Conservation (phyloP, 1,140 invertebrate genomes). For the Yoshiicerus persimilis region DNA sequence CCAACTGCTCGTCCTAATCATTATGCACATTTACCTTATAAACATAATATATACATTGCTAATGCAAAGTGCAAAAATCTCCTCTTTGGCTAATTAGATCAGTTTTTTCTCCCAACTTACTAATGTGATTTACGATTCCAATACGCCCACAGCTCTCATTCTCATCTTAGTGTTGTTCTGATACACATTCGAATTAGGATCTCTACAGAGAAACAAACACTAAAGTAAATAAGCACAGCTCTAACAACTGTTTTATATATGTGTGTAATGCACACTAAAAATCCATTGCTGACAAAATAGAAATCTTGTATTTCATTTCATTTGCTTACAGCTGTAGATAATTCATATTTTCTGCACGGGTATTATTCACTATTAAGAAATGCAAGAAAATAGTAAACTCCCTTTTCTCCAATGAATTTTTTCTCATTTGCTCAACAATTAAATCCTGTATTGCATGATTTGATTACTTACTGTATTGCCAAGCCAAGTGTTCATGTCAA, state of each 20-base stretch:
- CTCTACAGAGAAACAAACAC: background rate
- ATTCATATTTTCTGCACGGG: background rate
- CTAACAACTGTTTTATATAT: no score
- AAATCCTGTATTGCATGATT: slow-evolving; percentile 1
- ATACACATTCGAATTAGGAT: background rate
- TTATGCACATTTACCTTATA: slow-evolving; percentile 12
- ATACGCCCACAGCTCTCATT: background rate
- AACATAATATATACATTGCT: slow-evolving; percentile 3
- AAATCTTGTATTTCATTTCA: no score
- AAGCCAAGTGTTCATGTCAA: background rate
- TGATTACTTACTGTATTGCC: background rate
- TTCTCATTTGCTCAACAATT: background rate
- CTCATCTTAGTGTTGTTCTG: background rate
- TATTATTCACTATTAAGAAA: no score
- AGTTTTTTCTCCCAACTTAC: slow-evolving; percentile 14
- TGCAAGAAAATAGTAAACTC: no score
- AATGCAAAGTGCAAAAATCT: slow-evolving; percentile 17
- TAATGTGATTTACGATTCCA: slow-evolving; percentile 14
- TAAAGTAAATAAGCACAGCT: background rate
- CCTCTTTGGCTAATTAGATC: slow-evolving; percentile 2
- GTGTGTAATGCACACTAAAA: background rate
- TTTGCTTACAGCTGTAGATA: background rate
- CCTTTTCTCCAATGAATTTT: background rate
- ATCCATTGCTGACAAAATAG: background rate
- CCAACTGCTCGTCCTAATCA: background rate